Evolutionary conservation across 2,113 vertebrate species (phyloP).

Genomic region (Thinocorus orbignyianus): DNA sequence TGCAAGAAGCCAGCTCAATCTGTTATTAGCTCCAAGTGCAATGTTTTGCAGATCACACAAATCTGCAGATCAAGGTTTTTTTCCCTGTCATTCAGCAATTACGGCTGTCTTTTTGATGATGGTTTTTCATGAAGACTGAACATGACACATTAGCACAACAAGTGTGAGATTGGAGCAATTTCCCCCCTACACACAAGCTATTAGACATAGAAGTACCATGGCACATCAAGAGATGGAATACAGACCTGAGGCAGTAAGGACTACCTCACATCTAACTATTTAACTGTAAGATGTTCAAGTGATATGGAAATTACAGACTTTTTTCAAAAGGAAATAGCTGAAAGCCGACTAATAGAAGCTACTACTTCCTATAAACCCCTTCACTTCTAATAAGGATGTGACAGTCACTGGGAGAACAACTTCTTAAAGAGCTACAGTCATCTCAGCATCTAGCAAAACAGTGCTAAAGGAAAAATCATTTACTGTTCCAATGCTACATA

Average conservation of each 20-base stretch:
- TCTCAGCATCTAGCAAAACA: not conserved
- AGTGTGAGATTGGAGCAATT: not conserved
- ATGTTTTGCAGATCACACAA: not conserved
- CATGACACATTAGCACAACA: not conserved
- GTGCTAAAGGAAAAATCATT: not conserved
- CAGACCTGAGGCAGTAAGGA: not conserved
- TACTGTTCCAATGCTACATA: not conserved
- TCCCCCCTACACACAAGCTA: not conserved
- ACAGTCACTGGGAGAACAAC: not conserved
- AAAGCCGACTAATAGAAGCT: not conserved
- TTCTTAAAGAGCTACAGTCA: not conserved
- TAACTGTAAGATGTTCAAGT: not conserved
- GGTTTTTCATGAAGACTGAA: not conserved
- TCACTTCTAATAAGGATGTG: not conserved
- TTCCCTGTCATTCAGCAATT: not conserved
- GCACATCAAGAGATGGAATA: not conserved
- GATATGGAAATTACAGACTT: not conserved
- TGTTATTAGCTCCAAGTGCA: fast-evolving
- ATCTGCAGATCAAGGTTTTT: no score
- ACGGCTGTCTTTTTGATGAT: not conserved
- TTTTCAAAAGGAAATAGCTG: not conserved
- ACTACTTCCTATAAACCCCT: not conserved
- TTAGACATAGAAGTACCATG: not conserved
- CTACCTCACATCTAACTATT: not conserved
- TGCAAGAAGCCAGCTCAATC: not conserved